Evolutionary conservation across 2,113 vertebrate genomes (phyloP).

Genomic region (Leucopsar rothschildi): DNA sequence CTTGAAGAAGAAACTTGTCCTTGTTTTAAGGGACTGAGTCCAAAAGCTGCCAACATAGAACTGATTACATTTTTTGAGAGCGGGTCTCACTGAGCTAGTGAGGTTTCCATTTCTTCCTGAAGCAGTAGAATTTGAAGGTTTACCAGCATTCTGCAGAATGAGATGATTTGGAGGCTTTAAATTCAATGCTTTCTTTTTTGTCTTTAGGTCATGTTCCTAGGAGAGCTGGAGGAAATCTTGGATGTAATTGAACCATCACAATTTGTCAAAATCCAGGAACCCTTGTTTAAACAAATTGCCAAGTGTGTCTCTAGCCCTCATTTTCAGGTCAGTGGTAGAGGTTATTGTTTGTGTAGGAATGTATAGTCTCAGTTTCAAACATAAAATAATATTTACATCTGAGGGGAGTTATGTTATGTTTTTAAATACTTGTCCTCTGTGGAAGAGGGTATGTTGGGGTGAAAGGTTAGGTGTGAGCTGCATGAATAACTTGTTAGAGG

Average conservation of each 20-base stretch:
- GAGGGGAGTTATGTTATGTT: background rate
- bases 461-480: background rate
- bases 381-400: background rate
- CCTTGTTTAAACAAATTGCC: constrained; percentile 98
- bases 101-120: background rate
- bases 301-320: constrained; percentile 98
- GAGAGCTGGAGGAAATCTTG: constrained; percentile 97
- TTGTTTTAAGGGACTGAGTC: background rate
- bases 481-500: background rate
- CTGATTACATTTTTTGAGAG: background rate
- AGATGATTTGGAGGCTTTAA: background rate
- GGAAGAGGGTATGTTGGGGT: background rate
- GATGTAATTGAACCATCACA: constrained; percentile 98
- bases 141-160: background rate
- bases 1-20: background rate
- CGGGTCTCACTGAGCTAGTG: background rate
- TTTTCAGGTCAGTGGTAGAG: constrained; percentile 87
- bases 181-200: background rate
- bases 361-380: background rate
- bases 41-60: background rate
- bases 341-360: background rate
- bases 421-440: background rate
- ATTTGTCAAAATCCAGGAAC: constrained; percentile 98
- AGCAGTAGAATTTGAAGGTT: background rate
- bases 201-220: constrained; percentile 94